phyloP scores from a whole-genome alignment of 2,888 invertebrate species.

The Perizoma affinitatum region DNA sequence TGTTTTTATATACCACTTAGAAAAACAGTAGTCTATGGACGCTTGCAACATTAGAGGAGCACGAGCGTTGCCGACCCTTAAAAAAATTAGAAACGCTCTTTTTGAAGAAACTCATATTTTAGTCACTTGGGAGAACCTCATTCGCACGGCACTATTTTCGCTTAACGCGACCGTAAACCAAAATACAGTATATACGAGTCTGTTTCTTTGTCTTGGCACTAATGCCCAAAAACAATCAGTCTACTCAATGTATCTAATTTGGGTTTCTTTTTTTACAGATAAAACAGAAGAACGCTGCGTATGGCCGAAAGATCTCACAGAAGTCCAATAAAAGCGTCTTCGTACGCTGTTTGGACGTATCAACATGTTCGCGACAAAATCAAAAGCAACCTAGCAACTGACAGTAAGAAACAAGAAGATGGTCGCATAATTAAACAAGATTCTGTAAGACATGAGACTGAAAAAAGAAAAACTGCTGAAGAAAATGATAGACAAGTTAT shows the following conservation, averaged over 20 bases:
- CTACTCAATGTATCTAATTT: neutral
- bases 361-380: conserved; percentile 39
- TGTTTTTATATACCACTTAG: too few relatives aligned
- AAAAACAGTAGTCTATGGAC: too few relatives aligned
- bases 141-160: too few relatives aligned
- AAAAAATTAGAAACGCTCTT: too few relatives aligned
- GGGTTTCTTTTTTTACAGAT: conserved; percentile 67
- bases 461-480: conserved; percentile 40
- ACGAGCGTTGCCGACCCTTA: too few relatives aligned
- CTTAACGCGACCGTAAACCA: too few relatives aligned
- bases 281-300: conserved; percentile 70
- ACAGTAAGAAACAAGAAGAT: conserved; percentile 43
- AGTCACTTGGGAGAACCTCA: too few relatives aligned
- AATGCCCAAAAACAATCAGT: too few relatives aligned
- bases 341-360: conserved; percentile 74
- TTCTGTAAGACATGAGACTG: conserved; percentile 22
- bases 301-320: conserved; percentile 75
- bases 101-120: too few relatives aligned
- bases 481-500: conserved; percentile 55
- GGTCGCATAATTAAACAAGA: conserved; percentile 46
- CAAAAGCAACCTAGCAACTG: conserved; percentile 28
- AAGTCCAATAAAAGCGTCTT: conserved; percentile 75
- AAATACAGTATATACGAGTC: too few relatives aligned
- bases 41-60: too few relatives aligned
- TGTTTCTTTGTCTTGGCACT: too few relatives aligned